These are phyloP conservation scores for Paramuricea clavata DNA, from an alignment of 92 coral and sea anemone species.

Conservation along the genomic window DNA sequence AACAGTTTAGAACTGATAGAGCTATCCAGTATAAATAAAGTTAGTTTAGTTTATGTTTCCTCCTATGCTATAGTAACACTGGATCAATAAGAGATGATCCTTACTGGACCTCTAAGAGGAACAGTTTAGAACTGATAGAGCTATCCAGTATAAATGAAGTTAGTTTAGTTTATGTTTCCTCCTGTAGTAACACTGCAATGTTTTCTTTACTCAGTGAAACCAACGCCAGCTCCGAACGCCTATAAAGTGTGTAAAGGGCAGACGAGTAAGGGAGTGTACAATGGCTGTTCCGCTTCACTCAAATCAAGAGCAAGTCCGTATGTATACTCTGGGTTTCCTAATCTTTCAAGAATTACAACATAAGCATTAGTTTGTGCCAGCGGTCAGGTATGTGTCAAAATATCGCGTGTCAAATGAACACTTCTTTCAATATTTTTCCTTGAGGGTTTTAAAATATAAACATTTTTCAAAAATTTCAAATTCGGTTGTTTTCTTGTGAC, in stretches of 20 bases:
- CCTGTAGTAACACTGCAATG: no score
- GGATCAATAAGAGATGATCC: no score
- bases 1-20: no score
- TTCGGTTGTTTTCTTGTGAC: no score
- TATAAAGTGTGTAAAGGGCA: slow-evolving; percentile 57
- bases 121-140: no score
- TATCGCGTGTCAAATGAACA: background rate
- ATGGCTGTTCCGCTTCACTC: slow-evolving; percentile 52
- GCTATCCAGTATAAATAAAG: no score
- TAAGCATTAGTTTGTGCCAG: background rate
- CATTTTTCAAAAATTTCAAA: background rate
- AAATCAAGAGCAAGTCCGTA: slow-evolving; percentile 65
- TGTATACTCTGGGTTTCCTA: slow-evolving; percentile 57
- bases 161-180: no score
- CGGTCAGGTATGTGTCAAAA: background rate
- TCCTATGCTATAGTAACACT: no score
- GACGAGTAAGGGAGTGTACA: slow-evolving; percentile 47
- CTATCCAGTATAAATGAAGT: no score
- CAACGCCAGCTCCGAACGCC: slow-evolving; percentile 63
- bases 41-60: no score
- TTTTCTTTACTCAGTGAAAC: background rate
- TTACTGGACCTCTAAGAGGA: no score
- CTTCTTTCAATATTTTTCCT: background rate
- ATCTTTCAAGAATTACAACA: slow-evolving; percentile 28
- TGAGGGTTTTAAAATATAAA: background rate